Conservation (phyloP, 2,113 vertebrate genomes). For the Oreocharis arfaki region DNA sequence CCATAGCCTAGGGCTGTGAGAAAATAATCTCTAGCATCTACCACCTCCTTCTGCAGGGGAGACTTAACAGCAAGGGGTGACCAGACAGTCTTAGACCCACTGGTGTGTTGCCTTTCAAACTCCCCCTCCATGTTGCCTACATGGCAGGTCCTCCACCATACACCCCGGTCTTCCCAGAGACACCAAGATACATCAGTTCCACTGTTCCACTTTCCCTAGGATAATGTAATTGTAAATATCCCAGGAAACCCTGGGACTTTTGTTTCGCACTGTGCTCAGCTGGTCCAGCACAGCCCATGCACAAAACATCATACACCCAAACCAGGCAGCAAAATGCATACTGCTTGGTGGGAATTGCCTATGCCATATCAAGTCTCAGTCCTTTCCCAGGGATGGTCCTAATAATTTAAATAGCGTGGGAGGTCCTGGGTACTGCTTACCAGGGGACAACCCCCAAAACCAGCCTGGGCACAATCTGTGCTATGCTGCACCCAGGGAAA, state of each 20-base stretch:
- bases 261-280: neutral
- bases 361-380: neutral
- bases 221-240: neutral
- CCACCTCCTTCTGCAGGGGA: neutral
- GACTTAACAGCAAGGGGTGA: neutral
- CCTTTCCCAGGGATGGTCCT: neutral
- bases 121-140: neutral
- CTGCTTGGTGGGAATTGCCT: neutral
- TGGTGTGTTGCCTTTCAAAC: neutral
- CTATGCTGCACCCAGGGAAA: neutral
- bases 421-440: neutral
- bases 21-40: neutral
- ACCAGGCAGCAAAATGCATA: neutral
- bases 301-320: neutral
- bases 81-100: neutral
- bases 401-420: neutral
- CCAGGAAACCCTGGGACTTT: neutral
- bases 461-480: neutral
- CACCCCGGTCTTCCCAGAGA: neutral
- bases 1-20: neutral
- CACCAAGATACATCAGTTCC: neutral
- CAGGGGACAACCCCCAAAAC: neutral
- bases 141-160: fast-evolving
- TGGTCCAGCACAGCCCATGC: neutral
- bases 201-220: neutral